A percentile compares a stretch with the other conserved stretches of the same genome.
Evolutionary conservation across 2,888 invertebrate genomes (phyloP).

Genomic region (Oegoconia quadripuncta): DNA sequence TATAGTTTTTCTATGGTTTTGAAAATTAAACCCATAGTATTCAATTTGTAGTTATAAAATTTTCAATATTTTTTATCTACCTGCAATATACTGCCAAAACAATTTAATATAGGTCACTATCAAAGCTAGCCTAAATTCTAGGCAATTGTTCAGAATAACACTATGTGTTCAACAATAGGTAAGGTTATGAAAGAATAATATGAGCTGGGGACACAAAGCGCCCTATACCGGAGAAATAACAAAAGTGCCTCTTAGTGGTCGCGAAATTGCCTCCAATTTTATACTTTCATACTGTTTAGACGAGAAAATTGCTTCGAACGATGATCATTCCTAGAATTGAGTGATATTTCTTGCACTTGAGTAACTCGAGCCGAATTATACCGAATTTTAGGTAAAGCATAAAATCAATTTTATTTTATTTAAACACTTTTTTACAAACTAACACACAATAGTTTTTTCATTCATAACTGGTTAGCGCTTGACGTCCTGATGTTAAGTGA

Average conservation of each 20-base stretch:
- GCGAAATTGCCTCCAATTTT: conserved; percentile 2
- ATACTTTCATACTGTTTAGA: not conserved
- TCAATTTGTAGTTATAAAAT: not conserved
- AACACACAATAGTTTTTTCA: no score
- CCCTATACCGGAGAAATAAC: not conserved
- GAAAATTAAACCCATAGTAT: no score
- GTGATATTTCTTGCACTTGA: no score
- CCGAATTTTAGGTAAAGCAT: no score
- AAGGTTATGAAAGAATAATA: conserved; percentile 4
- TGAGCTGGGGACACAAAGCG: not conserved
- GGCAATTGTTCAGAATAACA: not conserved
- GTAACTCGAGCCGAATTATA: no score
- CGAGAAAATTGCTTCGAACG: not conserved
- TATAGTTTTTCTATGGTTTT: no score
- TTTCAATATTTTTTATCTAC: not conserved
- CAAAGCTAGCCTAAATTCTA: not conserved
- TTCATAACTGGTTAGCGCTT: no score
- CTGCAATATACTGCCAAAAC: no score
- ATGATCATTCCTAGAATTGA: no score
- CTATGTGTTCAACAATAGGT: not conserved
- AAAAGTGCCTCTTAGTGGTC: conserved; percentile 1
- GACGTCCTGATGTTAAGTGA: no score
- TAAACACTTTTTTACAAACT: no score
- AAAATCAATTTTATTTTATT: no score
- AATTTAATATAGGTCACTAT: not conserved